phyloP scores from a whole-genome alignment of 2,113 vertebrate genomes.

The Heterotis niloticus region DNA sequence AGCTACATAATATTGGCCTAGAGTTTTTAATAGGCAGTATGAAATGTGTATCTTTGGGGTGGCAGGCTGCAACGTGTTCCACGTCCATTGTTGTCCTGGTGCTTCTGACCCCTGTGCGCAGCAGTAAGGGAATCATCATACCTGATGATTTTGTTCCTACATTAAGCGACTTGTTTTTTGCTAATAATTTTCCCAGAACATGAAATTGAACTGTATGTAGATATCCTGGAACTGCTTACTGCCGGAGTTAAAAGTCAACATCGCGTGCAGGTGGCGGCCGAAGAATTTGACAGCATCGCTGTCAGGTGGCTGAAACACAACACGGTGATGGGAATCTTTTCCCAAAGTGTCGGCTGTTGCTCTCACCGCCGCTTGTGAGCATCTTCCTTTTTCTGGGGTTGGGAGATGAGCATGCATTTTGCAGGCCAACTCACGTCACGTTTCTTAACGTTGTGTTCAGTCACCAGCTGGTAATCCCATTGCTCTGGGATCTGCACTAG shows the following conservation, averaged over 20 bases:
- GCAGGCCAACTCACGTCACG: too few species aligned
- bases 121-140: not conserved
- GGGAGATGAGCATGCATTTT: too few species aligned
- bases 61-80: not conserved
- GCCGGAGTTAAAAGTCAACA: not conserved
- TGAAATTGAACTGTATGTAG: not conserved
- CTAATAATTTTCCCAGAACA: not conserved
- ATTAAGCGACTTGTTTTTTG: not conserved
- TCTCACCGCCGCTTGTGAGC: too few species aligned
- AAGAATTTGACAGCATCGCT: too few species aligned
- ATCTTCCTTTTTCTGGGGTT: too few species aligned
- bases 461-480: not conserved
- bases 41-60: not conserved
- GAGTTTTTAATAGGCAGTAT: not conserved
- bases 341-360: too few species aligned
- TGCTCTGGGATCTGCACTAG: not conserved
- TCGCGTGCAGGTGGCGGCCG: not conserved
- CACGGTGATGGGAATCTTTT: too few species aligned
- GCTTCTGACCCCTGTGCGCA: not conserved
- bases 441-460: too few species aligned
- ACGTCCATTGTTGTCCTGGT: too few species aligned
- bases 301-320: too few species aligned
- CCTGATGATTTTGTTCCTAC: not conserved
- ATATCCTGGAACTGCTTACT: not conserved
- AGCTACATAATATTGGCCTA: constrained; percentile 58